Conservation (phyloP, 2,113 vertebrate genomes). For the Gallinago media region DNA sequence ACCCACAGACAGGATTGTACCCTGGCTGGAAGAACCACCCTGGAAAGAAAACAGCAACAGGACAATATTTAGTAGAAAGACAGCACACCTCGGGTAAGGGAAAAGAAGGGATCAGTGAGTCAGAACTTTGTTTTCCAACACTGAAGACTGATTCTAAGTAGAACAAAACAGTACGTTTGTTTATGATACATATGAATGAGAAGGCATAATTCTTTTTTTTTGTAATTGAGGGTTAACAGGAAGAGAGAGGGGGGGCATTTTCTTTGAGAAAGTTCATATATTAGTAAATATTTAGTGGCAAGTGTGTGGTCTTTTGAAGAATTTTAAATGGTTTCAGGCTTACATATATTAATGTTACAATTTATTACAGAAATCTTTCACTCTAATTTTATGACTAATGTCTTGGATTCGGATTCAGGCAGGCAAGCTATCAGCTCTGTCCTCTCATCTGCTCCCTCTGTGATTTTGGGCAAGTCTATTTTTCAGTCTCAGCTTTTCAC, state of each 20-base stretch:
- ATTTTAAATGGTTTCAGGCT: neutral
- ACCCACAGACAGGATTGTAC: neutral
- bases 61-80: neutral
- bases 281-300: neutral
- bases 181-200: neutral
- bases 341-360: neutral
- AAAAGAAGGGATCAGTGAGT: neutral
- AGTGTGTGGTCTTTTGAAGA: neutral
- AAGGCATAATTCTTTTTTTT: neutral
- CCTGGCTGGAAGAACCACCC: rapidly evolving
- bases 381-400: neutral
- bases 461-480: neutral
- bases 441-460: neutral
- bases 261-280: neutral
- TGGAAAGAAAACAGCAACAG: neutral
- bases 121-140: neutral
- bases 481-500: neutral
- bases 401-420: neutral
- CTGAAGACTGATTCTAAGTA: neutral
- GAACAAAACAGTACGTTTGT: neutral
- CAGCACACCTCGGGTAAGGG: neutral
- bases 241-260: neutral
- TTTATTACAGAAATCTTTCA: neutral
- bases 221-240: neutral
- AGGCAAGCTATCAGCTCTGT: neutral